Evolutionary conservation across 2,888 invertebrate species (phyloP).

Genomic region (Metalampra italica): DNA sequence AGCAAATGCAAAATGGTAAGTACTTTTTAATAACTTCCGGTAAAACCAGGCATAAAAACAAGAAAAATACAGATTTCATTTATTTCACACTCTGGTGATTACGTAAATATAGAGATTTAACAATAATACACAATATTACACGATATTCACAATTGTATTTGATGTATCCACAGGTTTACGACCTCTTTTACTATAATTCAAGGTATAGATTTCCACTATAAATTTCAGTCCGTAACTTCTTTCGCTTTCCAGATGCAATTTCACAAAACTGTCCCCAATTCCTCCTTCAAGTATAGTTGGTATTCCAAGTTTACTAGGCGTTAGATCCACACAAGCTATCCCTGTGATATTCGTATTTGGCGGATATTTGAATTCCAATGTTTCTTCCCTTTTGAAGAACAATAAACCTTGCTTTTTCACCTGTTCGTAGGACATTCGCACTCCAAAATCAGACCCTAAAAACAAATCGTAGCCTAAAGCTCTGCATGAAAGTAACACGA

Average conservation of each 20-base stretch:
- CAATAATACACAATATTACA: no score
- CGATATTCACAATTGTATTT: no score
- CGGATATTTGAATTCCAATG: constrained; percentile 31
- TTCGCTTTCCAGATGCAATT: constrained; percentile 35
- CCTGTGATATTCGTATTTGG: constrained; percentile 36
- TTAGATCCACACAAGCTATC: constrained; percentile 36
- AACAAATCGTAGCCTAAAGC: constrained; percentile 14
- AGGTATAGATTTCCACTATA: constrained; percentile 29
- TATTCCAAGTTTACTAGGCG: constrained; percentile 29
- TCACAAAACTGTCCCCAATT: constrained; percentile 23
- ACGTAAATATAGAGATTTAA: no score
- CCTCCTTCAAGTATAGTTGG: constrained; percentile 32
- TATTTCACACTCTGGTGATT: no score
- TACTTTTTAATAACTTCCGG: no score
- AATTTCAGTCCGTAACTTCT: constrained; percentile 31
- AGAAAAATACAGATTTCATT: no score
- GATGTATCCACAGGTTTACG: neutral
- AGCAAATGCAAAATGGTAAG: no score
- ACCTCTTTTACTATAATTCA: constrained; percentile 6
- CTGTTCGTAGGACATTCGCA: constrained; percentile 40
- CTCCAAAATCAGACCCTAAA: constrained; percentile 34
- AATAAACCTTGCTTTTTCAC: constrained; percentile 41
- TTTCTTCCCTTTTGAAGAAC: constrained; percentile 34
- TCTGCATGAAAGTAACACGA: neutral
- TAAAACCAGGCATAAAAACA: no score